phyloP scores from a whole-genome alignment of 2,113 vertebrate genomes.

The Pseudopipra pipra region DNA sequence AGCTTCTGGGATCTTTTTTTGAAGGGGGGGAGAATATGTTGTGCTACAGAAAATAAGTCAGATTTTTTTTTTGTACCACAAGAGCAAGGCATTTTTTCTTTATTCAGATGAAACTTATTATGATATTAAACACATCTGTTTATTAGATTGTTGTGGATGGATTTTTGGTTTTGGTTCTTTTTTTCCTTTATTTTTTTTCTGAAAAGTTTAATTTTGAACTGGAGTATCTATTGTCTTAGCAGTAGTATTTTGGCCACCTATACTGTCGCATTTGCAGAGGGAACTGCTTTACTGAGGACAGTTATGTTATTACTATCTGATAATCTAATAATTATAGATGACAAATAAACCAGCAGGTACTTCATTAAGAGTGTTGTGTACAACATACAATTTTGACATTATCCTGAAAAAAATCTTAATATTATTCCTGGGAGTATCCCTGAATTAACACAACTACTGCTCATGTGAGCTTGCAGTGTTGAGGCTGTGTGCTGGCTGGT shows the following conservation, averaged over 20 bases:
- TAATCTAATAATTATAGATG: background rate
- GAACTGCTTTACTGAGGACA: background rate
- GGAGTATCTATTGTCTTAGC: background rate
- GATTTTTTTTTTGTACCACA: background rate
- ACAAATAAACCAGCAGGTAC: background rate
- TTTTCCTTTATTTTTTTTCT: background rate
- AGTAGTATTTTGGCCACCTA: background rate
- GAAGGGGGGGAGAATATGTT: background rate
- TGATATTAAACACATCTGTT: background rate
- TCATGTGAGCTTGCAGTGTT: background rate
- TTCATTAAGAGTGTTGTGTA: background rate
- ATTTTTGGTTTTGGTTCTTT: background rate
- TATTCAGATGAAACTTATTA: background rate
- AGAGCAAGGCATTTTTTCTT: background rate
- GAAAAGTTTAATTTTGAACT: background rate
- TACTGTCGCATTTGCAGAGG: background rate
- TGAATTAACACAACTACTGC: background rate
- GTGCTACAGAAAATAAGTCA: background rate
- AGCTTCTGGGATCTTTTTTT: background rate
- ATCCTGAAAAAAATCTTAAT: background rate
- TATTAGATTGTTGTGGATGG: background rate
- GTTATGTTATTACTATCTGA: background rate
- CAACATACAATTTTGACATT: background rate
- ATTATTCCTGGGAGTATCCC: background rate
- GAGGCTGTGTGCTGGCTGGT: background rate